phyloP scores from a whole-genome alignment of 2,888 invertebrate genomes.

The Cloeon dipterum region DNA sequence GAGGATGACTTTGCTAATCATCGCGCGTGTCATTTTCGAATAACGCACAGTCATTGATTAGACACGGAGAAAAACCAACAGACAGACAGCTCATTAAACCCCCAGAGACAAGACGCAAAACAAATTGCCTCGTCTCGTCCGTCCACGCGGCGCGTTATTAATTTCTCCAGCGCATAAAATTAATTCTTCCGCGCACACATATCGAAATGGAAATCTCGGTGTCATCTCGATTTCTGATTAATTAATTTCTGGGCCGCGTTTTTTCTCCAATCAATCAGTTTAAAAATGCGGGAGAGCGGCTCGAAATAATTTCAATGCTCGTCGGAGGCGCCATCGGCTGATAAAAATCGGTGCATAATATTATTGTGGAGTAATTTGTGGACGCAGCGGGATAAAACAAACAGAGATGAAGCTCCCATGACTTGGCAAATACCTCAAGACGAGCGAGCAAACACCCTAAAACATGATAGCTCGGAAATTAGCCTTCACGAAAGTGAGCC shows the following conservation, averaged over 20 bases:
- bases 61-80: conserved; percentile 1
- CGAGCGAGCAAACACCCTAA: too few relatives aligned
- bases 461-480: too few relatives aligned
- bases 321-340: too few relatives aligned
- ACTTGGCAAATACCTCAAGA: too few relatives aligned
- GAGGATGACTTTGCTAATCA: background rate
- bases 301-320: too few relatives aligned
- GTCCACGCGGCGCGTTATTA: too few relatives aligned
- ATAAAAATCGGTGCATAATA: background rate
- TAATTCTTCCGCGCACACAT: background rate
- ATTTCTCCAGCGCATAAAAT: background rate
- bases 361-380: conserved; percentile 2
- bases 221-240: too few relatives aligned
- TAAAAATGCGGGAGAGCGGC: too few relatives aligned
- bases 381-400: conserved; percentile 4
- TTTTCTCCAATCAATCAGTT: too few relatives aligned
- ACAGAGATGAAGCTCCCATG: too few relatives aligned
- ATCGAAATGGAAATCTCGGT: background rate
- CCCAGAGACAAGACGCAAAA: background rate
- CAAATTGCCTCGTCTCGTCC: background rate
- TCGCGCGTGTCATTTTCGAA: background rate
- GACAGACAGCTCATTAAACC: conserved; percentile 1
- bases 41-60: background rate
- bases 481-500: too few relatives aligned
- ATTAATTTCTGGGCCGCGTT: too few relatives aligned